Conservation (phyloP, 2,888 invertebrate genomes). For the Drosophila testacea region DNA sequence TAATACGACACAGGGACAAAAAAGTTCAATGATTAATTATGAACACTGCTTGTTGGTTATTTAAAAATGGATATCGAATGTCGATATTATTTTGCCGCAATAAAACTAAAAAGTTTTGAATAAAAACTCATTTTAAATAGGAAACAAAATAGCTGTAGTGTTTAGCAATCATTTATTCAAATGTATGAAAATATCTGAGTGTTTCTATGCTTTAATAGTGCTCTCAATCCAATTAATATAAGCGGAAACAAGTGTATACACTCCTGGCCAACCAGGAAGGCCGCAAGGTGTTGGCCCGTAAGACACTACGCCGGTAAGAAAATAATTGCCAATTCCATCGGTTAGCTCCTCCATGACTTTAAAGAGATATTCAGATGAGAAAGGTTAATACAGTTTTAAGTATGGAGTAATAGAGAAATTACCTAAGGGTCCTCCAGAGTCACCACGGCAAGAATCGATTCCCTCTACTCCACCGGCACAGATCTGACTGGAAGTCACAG, state of each 20-base stretch:
- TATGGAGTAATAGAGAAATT: background rate
- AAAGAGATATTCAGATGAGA: background rate
- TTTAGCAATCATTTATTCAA: constrained; percentile 16
- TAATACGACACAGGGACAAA: too few relatives aligned
- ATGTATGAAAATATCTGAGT: background rate
- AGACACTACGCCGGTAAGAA: constrained; percentile 87
- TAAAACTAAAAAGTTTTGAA: too few relatives aligned
- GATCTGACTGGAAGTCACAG: constrained; percentile 86
- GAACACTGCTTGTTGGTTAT: too few relatives aligned
- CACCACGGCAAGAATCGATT: constrained; percentile 87
- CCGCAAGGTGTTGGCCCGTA: constrained; percentile 89
- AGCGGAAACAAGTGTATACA: constrained; percentile 87
- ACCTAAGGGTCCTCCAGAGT: constrained; percentile 87
- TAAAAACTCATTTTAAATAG: background rate
- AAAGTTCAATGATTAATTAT: too few relatives aligned
- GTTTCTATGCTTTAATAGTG: constrained; percentile 75
- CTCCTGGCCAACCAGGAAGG: constrained; percentile 87
- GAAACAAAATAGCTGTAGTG: background rate
- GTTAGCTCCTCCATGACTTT: constrained; percentile 84
- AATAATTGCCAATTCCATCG: constrained; percentile 86
- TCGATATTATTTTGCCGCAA: constrained; percentile 16
- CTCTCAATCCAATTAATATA: constrained; percentile 87
- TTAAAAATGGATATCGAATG: background rate
- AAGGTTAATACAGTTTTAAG: background rate
- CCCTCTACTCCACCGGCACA: constrained; percentile 87